These are phyloP conservation scores for Centropristis striata DNA, from an alignment of 2,113 vertebrate species.

Conservation along the genomic window DNA sequence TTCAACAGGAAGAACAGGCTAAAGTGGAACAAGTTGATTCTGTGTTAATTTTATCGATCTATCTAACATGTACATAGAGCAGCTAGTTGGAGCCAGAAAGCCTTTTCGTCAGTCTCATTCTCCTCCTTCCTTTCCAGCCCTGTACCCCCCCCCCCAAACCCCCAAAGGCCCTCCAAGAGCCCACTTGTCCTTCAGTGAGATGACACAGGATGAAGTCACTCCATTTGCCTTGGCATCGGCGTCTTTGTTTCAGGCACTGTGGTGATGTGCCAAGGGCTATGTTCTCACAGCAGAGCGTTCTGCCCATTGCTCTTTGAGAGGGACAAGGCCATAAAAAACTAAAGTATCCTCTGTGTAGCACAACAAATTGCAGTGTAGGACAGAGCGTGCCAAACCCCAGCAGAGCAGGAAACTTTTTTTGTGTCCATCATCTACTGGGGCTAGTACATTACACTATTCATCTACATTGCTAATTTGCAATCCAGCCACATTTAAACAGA, in stretches of 20 bases:
- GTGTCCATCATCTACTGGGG: background rate
- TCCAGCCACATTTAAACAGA: background rate
- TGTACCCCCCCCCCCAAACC: conserved; percentile 6
- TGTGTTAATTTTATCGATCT: background rate
- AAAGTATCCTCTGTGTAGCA: conserved; percentile 43
- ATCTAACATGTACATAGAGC: background rate
- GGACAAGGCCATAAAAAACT: conserved; percentile 49
- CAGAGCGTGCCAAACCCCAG: conserved; percentile 7
- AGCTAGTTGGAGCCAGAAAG: conserved; percentile 25
- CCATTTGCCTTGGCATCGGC: conserved; percentile 62
- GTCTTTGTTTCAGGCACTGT: conserved; percentile 51
- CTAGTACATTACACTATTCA: background rate
- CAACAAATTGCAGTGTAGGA: conserved; percentile 30
- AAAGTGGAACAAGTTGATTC: background rate
- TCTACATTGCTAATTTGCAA: background rate
- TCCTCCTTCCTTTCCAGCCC: background rate
- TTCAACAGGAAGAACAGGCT: background rate
- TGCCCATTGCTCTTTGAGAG: conserved; percentile 38
- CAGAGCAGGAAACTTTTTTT: background rate
- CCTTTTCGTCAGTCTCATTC: conserved; percentile 11
- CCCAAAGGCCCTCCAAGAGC: conserved; percentile 28
- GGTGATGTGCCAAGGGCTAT: conserved; percentile 56
- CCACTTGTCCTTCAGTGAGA: conserved; percentile 64
- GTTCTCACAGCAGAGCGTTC: conserved; percentile 54
- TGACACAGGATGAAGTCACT: conserved; percentile 78